Percentiles rank a stretch among this genome's conserved stretches.
phyloP scores from a whole-genome alignment of 2,113 vertebrate species.

The Rhinopomastus cyanomelas region DNA sequence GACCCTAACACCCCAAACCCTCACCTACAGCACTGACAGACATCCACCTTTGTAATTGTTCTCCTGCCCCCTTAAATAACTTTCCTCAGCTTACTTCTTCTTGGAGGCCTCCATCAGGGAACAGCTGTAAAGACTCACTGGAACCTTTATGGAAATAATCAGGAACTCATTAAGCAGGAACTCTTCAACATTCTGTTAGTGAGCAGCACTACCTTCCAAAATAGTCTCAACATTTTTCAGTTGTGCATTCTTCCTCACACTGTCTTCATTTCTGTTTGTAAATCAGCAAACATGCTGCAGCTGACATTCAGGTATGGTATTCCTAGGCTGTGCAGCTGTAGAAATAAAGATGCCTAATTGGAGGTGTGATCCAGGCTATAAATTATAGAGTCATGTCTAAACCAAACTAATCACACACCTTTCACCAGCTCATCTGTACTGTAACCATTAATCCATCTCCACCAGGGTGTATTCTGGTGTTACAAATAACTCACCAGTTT shows the following conservation, averaged over 20 bases:
- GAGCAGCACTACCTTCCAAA: not conserved
- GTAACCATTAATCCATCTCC: constrained; percentile 30
- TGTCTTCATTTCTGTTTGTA: not conserved
- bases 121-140: not conserved
- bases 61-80: not conserved
- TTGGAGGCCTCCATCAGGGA: not conserved
- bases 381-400: constrained; percentile 42
- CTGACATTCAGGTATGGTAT: not conserved
- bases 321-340: not conserved
- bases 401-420: constrained; percentile 44
- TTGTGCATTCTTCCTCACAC: not conserved
- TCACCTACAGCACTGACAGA: not conserved
- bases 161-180: not conserved
- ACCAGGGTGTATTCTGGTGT: not conserved
- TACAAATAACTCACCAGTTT: constrained; percentile 25
- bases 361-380: constrained; percentile 46
- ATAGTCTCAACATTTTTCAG: not conserved
- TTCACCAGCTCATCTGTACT: constrained; percentile 23
- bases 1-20: not conserved
- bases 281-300: not conserved
- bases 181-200: not conserved
- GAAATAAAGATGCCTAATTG: constrained; percentile 48
- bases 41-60: not conserved
- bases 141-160: not conserved
- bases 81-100: not conserved